Evolutionary conservation across 92 coral and sea anemone genomes (phyloP).

Genomic region (Palythoa grandiflora): DNA sequence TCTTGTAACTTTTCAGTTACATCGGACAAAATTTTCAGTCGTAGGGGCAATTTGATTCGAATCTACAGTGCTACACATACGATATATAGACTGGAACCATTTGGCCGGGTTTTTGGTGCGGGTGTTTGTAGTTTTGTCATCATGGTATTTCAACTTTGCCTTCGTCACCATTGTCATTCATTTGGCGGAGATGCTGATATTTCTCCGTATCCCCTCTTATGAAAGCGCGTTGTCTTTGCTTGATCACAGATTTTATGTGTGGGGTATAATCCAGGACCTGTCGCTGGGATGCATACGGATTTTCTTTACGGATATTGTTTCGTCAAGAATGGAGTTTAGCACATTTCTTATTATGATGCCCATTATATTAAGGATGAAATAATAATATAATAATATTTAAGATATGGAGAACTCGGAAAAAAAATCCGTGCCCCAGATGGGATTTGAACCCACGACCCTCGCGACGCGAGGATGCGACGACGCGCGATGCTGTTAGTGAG

Average conservation of each 20-base stretch:
- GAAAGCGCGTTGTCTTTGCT: no score
- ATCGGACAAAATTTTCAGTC: constrained; percentile 21
- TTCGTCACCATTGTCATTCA: constrained; percentile 20
- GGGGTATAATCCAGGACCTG: background rate
- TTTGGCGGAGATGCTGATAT: constrained; percentile 14
- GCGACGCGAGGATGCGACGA: no score
- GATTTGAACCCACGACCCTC: no score
- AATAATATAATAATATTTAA: no score
- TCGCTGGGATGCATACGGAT: constrained; percentile 55
- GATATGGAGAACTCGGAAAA: no score
- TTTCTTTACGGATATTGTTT: constrained; percentile 41
- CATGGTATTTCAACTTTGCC: constrained; percentile 42
- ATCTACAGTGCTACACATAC: constrained; percentile 53
- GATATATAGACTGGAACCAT: constrained; percentile 56
- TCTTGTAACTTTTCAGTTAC: constrained; percentile 40
- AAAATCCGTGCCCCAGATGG: no score
- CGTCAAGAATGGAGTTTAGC: constrained; percentile 22
- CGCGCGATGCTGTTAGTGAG: no score
- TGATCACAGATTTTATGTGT: background rate
- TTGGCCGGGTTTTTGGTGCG: constrained; percentile 39
- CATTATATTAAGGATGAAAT: no score
- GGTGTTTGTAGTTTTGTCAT: constrained; percentile 31
- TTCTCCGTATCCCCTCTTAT: background rate
- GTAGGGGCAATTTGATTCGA: background rate
- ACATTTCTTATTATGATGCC: no score